Percentiles rank a stretch among this genome's conserved stretches.
These are phyloP conservation scores for Cuculus canorus DNA, from an alignment of 2,797 vertebrate species.

Conservation along the genomic window DNA sequence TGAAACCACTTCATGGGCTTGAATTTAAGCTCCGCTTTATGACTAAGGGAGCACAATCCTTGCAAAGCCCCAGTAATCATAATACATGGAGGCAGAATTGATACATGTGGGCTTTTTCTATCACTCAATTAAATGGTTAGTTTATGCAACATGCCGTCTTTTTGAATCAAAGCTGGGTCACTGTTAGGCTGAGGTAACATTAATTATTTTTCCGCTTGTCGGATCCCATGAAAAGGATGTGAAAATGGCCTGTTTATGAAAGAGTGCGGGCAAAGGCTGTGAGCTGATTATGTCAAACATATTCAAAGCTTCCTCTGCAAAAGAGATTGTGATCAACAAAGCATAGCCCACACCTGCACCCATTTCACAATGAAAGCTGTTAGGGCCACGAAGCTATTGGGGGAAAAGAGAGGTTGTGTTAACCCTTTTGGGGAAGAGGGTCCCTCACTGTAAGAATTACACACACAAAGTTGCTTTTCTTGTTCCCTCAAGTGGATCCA, in stretches of 20 bases:
- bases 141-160: constrained; percentile 89
- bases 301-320: constrained; percentile 89
- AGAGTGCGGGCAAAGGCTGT: constrained; percentile 86
- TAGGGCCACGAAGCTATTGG: constrained; percentile 63
- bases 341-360: constrained; percentile 93
- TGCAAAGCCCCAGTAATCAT: constrained; percentile 63
- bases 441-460: not conserved
- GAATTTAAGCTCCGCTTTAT: constrained; percentile 62
- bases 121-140: constrained; percentile 92
- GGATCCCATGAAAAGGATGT: constrained; percentile 91
- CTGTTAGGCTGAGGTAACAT: constrained; percentile 95
- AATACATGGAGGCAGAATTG: constrained; percentile 72
- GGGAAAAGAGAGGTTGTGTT: constrained; percentile 50
- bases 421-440: constrained; percentile 44
- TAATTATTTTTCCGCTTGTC: constrained; percentile 99
- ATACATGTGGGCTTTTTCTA: constrained; percentile 81
- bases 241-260: constrained; percentile 89
- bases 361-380: constrained; percentile 82
- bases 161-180: constrained; percentile 91
- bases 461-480: not conserved
- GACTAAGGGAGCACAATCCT: constrained; percentile 56
- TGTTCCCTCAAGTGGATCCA: not conserved
- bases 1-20: constrained; percentile 29
- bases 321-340: constrained; percentile 95
- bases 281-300: constrained; percentile 97